Conservation (phyloP, 2,888 invertebrate species). For the Apamea crenata region DNA sequence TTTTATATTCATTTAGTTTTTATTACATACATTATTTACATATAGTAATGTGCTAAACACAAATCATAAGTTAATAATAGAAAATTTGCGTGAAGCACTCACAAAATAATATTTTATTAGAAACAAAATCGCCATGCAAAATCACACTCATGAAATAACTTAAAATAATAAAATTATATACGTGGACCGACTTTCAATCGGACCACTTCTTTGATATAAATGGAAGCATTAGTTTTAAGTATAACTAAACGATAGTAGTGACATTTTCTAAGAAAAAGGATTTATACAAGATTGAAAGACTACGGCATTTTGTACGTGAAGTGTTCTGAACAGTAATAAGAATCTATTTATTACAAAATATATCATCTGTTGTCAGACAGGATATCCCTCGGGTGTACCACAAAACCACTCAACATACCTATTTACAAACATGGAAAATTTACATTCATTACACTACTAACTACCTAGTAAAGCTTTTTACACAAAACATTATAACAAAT, state of each 20-base stretch:
- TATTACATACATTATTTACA: constrained; percentile 88
- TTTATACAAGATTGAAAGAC: constrained; percentile 68
- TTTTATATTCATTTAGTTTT: constrained; percentile 81
- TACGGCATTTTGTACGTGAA: constrained; percentile 73
- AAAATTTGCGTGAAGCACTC: constrained; percentile 82
- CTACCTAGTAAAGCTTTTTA: constrained; percentile 89
- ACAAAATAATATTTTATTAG: constrained; percentile 83
- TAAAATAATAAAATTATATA: constrained; percentile 86
- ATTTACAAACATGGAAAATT: constrained; percentile 86
- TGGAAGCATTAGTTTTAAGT: constrained; percentile 88
- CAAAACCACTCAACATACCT: constrained; percentile 83
- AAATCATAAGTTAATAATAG: constrained; percentile 86
- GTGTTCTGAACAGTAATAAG: constrained; percentile 72
- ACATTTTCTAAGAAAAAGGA: constrained; percentile 71
- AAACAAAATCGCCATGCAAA: constrained; percentile 89
- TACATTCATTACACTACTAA: constrained; percentile 85
- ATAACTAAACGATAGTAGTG: constrained; percentile 85
- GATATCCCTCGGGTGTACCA: constrained; percentile 69
- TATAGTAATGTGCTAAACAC: constrained; percentile 79
- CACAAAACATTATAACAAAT: constrained; percentile 87
- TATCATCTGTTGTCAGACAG: constrained; percentile 62
- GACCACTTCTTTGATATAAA: constrained; percentile 89
- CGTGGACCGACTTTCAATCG: constrained; percentile 88
- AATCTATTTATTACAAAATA: constrained; percentile 68
- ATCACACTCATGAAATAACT: constrained; percentile 88